These are phyloP conservation scores for Aphelinus atriplicis DNA, from an alignment of 1,140 invertebrate species.

Conservation along the genomic window DNA sequence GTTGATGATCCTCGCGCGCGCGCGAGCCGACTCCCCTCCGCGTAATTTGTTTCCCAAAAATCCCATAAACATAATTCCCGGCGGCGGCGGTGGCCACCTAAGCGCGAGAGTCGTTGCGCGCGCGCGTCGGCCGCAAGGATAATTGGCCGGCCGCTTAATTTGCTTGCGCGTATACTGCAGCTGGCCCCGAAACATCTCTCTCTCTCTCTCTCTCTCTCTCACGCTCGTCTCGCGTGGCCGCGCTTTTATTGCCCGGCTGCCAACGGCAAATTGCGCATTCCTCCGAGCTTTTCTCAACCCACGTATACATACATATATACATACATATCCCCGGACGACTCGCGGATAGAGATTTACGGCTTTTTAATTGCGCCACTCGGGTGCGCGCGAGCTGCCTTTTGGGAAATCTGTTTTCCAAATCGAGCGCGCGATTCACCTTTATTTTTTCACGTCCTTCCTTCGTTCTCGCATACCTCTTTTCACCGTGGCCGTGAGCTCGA, in stretches of 20 bases:
- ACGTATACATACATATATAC: not conserved
- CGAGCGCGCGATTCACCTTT: not conserved
- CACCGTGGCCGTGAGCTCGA: no score
- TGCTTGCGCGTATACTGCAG: no score
- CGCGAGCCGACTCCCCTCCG: not conserved
- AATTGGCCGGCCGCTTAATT: no score
- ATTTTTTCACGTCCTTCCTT: not conserved
- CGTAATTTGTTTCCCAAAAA: no score
- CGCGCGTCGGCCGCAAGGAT: no score
- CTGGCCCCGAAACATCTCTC: not conserved
- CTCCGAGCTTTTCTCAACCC: slow-evolving; percentile 17
- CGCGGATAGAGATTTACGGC: slow-evolving; percentile 31
- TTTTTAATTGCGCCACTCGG: slow-evolving; percentile 28
- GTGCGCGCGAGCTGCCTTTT: not conserved
- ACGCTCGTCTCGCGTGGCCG: not conserved
- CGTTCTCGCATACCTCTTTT: no score
- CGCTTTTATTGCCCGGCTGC: slow-evolving; percentile 21
- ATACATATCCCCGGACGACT: not conserved
- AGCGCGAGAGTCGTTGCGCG: no score
- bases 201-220: not conserved
- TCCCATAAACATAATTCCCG: no score
- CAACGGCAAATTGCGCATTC: slow-evolving; percentile 31
- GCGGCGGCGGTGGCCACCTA: no score
- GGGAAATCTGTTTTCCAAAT: slow-evolving; percentile 16
- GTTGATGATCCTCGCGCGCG: no score